Percentiles rank a stretch among this genome's conserved stretches.
These are phyloP conservation scores for Eurystomus gularis DNA, from an alignment of 2,113 vertebrate genomes.

Conservation along the genomic window DNA sequence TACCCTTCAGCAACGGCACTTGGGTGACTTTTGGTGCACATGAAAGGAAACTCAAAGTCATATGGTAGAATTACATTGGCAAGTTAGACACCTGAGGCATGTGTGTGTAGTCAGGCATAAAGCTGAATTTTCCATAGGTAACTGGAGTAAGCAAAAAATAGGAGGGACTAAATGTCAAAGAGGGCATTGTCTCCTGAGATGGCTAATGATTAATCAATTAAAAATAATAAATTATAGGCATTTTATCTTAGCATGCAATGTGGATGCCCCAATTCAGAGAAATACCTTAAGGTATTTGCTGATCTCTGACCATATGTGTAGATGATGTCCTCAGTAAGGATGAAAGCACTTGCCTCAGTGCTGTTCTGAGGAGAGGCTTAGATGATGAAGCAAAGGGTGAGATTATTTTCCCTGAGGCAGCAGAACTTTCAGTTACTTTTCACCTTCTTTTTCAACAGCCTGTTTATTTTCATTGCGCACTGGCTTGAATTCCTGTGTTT, in stretches of 20 bases:
- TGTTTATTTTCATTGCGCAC: slow-evolving; percentile 44
- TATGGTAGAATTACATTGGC: background rate
- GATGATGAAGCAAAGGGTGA: background rate
- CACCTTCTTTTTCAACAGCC: slow-evolving; percentile 17
- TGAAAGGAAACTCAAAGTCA: background rate
- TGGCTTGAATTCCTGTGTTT: slow-evolving; percentile 22
- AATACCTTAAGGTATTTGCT: background rate
- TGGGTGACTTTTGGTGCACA: background rate
- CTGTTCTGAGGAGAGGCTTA: background rate
- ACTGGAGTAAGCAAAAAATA: background rate
- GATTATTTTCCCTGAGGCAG: background rate
- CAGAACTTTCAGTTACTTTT: slow-evolving; percentile 14
- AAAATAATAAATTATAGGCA: background rate
- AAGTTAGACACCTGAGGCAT: background rate
- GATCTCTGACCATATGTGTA: background rate
- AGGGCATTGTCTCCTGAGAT: background rate
- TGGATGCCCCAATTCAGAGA: background rate
- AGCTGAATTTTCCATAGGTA: background rate
- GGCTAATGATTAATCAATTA: background rate
- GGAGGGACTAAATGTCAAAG: background rate
- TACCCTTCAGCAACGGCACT: background rate
- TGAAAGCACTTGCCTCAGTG: background rate
- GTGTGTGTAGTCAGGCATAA: background rate
- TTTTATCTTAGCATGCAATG: background rate
- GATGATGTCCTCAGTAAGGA: background rate